Conservation (phyloP, 2,888 invertebrate species). For the Luffia ferchaultella region DNA sequence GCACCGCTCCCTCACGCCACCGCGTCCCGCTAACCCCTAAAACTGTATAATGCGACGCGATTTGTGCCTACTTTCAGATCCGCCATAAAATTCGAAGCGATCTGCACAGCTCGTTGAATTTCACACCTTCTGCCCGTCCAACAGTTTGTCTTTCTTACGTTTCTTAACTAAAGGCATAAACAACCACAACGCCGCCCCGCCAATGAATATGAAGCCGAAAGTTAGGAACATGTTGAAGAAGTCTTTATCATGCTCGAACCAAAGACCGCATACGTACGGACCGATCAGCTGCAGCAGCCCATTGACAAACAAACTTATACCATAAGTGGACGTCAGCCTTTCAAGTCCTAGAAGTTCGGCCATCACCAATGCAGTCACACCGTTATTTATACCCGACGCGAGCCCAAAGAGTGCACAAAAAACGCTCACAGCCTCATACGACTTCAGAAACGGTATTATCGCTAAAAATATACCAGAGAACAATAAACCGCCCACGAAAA, state of each 20-base stretch:
- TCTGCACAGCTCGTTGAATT: not conserved
- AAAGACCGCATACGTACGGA: constrained; percentile 80
- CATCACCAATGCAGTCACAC: constrained; percentile 87
- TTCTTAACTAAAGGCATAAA: constrained; percentile 76
- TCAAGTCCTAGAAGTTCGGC: constrained; percentile 88
- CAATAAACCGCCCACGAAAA: constrained; percentile 81
- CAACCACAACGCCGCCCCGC: constrained; percentile 78
- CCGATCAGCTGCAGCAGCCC: constrained; percentile 82
- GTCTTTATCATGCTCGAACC: constrained; percentile 70
- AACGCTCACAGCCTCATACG: constrained; percentile 70
- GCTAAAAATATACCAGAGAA: constrained; percentile 80
- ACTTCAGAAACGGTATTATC: constrained; percentile 71
- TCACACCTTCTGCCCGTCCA: not conserved
- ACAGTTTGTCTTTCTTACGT: constrained; percentile 24
- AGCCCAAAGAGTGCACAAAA: constrained; percentile 82
- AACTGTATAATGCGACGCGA: no score
- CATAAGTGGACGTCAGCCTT: constrained; percentile 83
- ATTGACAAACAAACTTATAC: constrained; percentile 86
- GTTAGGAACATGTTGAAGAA: constrained; percentile 78
- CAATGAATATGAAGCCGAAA: constrained; percentile 76
- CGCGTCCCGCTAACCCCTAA: no score
- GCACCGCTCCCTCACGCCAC: no score
- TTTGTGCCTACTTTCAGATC: no score
- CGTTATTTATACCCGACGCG: constrained; percentile 84
- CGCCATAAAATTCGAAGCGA: no score